These are phyloP conservation scores for Henricia sp. DNA, from an alignment of 53 echinoderm and acorn worm genomes.

Conservation along the genomic window DNA sequence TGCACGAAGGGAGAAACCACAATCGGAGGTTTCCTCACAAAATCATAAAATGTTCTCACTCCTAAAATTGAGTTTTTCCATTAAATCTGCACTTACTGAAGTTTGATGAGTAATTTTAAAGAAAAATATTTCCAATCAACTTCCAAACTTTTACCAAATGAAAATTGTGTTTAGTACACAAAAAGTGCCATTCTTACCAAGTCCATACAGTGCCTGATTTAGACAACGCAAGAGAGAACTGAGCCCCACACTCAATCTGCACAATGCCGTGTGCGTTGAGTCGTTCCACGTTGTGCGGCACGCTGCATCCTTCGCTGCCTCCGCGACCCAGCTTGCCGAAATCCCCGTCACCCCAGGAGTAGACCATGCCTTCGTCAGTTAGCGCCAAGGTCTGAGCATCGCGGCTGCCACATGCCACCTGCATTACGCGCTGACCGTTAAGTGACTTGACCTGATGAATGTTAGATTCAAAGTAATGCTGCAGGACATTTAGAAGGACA, in stretches of 20 bases:
- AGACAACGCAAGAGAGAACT: constrained; percentile 92
- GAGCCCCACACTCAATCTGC: constrained; percentile 97
- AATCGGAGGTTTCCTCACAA: no score
- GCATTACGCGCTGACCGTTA: constrained; percentile 74
- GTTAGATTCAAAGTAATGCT: no score
- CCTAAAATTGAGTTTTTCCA: no score
- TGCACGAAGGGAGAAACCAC: no score
- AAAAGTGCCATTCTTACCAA: constrained; percentile 75
- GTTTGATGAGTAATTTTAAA: no score
- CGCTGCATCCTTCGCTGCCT: constrained; percentile 93
- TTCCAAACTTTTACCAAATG: no score
- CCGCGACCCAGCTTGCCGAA: constrained; percentile 97
- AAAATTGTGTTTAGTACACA: no score
- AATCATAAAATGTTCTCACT: no score
- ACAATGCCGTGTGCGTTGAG: constrained; percentile 84
- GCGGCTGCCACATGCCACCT: constrained; percentile 93
- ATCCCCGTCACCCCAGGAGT: constrained; percentile 98
- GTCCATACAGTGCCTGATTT: constrained; percentile 93
- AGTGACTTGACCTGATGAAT: constrained; percentile 89
- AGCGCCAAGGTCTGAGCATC: constrained; percentile 94
- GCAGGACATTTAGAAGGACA: no score
- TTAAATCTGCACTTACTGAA: no score
- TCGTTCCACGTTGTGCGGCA: constrained; percentile 95
- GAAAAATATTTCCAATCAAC: no score
- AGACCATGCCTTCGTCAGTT: constrained; percentile 92